Evolutionary conservation across 2,888 invertebrate species (phyloP), one percentile per base, ranked within the genome.

Genomic region (Drosophila cracens): DNA sequence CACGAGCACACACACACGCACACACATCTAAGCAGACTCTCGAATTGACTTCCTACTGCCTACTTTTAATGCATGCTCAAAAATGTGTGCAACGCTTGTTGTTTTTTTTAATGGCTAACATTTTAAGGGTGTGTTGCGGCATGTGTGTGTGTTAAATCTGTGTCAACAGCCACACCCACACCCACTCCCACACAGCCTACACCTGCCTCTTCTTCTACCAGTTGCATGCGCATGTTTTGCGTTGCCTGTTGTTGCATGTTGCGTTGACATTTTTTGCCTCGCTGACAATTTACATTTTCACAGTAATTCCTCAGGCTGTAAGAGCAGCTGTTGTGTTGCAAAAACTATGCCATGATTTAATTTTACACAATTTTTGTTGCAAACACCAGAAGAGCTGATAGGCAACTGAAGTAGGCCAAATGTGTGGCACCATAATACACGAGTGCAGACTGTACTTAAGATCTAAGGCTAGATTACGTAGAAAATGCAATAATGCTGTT

Each of bases 231-330:
- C 46, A 46, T 74, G 58, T 81, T 78, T 78, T 85, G 80, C 73
- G 78, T 80, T 74, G 71, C 75, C 60, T 79, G 74, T 84, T 80
- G 86, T 87, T 79, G 86, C 88, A 88, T 83, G 81, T 88, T 76
- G 79, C 69, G 74, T 73, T 73, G 66, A 71, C 71, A 71, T 70
- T 70, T 71, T 49, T 52, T 69, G 68, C 78, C 63, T 62, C 51
- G 68, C 79, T 80, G 75, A 80, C 82, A 87, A 82, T 83, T 80
- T 72, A 53, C 68, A 57, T 83, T 79, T 79, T 69, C 49, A 58
- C 75, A 62, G 75, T 73, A 81, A 85, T 86, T 76, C 74, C 65
- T 65, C 60, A 61, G 46, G 40, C 27, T 36, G 7, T 4, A 4
- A 46, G 46, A 46, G 46, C 46, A 46, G 46, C 40, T 0, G 7